phyloP scores from a whole-genome alignment of 2,113 vertebrate species.

The Ammodytes dubius region DNA sequence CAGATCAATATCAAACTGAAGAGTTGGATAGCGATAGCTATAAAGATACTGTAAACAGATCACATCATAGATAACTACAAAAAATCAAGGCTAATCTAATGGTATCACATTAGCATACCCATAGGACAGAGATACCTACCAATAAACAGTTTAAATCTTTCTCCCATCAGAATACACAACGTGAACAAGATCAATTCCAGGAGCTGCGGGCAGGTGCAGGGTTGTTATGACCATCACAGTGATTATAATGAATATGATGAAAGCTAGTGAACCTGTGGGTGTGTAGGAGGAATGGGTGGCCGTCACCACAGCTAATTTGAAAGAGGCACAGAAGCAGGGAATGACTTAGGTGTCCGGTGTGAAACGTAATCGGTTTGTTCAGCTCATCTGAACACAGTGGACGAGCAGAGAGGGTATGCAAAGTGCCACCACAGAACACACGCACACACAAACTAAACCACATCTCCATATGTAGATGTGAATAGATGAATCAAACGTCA shows the following conservation, averaged over 20 bases:
- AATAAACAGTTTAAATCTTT: not conserved
- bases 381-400: conserved; percentile 15
- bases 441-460: conserved; percentile 36
- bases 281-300: not conserved
- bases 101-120: no score
- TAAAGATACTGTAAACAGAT: no score
- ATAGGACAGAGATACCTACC: not conserved
- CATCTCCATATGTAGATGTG: conserved; percentile 26
- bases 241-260: conserved; percentile 10
- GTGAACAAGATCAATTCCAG: not conserved
- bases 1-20: no score
- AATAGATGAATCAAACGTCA: conserved; percentile 2
- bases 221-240: not conserved
- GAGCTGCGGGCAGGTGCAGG: not conserved
- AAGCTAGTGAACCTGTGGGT: conserved; percentile 6
- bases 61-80: no score
- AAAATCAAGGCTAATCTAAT: no score
- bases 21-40: no score
- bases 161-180: not conserved
- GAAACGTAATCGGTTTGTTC: not conserved
- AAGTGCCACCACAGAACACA: conserved; percentile 48
- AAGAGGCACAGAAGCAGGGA: not conserved
- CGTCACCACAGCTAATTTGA: not conserved
- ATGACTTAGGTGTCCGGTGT: conserved; percentile 9
- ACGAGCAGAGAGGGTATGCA: conserved; percentile 31